These are phyloP conservation scores for Megathymus violae DNA, from an alignment of 1,140 invertebrate species.

Conservation along the genomic window DNA sequence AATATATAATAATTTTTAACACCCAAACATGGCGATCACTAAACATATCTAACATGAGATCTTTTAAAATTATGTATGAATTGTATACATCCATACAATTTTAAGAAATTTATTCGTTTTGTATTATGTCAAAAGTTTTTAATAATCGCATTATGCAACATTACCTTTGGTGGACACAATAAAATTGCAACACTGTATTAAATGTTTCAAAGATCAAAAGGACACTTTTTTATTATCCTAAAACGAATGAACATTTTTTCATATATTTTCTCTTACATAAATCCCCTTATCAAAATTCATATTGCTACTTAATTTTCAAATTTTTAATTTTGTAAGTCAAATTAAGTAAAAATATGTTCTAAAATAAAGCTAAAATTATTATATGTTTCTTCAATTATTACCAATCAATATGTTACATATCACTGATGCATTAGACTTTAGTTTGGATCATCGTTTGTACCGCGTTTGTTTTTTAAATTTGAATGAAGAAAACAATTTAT, in stretches of 20 bases:
- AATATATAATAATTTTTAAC: no score
- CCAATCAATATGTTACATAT: not conserved
- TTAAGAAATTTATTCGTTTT: no score
- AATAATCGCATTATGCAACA: not conserved
- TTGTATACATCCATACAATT: no score
- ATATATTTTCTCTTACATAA: slow-evolving; percentile 5
- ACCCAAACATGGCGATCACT: no score
- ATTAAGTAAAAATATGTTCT: not conserved
- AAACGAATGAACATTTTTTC: not conserved
- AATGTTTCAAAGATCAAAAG: slow-evolving; percentile 7
- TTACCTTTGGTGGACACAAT: slow-evolving; percentile 7
- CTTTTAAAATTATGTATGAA: no score
- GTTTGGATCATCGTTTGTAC: slow-evolving; percentile 2
- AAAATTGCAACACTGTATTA: slow-evolving; percentile 2
- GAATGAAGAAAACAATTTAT: slow-evolving; percentile 1
- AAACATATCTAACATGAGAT: no score
- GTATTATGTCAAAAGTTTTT: no score
- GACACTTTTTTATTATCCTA: not conserved
- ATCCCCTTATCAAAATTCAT: slow-evolving; percentile 8
- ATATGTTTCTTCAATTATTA: not conserved
- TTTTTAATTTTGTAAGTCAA: slow-evolving; percentile 2
- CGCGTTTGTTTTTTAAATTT: not conserved
- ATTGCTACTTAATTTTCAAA: not conserved
- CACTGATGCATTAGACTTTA: slow-evolving; percentile 1
- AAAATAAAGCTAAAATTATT: not conserved